Evolutionary conservation across 2,797 vertebrate genomes (phyloP).

Genomic region (Cossypha dichroa): DNA sequence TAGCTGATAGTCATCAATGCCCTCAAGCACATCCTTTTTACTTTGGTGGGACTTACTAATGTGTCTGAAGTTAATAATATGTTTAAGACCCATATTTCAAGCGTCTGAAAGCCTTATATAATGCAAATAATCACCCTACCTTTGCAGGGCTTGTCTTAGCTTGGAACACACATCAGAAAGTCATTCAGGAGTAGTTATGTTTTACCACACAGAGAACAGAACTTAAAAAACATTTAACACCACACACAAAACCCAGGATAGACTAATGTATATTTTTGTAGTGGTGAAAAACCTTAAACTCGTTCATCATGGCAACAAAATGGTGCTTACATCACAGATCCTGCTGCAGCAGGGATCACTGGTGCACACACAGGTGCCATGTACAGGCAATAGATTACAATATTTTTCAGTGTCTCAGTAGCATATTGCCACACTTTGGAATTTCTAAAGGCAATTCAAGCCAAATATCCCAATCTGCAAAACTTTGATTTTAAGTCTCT

Average conservation of each 20-base stretch:
- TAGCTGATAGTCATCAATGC: neutral
- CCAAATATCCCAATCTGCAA: neutral
- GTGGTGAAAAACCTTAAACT: neutral
- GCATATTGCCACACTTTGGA: neutral
- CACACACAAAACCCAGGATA: neutral
- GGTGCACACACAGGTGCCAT: neutral
- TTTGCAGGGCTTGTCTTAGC: neutral
- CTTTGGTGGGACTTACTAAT: neutral
- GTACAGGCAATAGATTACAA: neutral
- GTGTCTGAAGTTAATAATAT: neutral
- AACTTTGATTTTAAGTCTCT: neutral
- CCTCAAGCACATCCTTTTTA: slow-evolving; percentile 21
- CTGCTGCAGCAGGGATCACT: neutral
- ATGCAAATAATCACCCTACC: neutral
- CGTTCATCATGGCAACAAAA: neutral
- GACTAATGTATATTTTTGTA: neutral
- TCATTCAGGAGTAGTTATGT: neutral
- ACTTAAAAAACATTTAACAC: neutral
- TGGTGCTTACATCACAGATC: neutral
- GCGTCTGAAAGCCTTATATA: neutral
- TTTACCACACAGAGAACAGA: neutral
- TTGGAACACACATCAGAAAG: neutral
- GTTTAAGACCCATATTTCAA: neutral
- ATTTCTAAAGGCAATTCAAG: neutral
- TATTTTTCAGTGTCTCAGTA: neutral